These are phyloP conservation scores for Lochmaea crataegi DNA, from an alignment of 2,888 invertebrate genomes.

Conservation along the genomic window DNA sequence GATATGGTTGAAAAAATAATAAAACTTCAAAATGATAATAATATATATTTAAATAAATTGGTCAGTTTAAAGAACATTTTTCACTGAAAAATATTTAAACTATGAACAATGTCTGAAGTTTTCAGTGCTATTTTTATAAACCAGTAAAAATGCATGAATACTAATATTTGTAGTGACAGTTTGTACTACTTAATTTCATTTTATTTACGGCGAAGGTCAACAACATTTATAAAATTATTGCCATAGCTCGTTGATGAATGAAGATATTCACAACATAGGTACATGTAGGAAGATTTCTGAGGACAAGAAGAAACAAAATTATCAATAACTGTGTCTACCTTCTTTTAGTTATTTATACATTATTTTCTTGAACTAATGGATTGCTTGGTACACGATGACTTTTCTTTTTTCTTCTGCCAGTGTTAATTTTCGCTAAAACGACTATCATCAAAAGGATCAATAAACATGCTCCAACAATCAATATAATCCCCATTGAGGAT, in stretches of 20 bases:
- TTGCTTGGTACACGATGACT: background rate
- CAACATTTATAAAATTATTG: too few species aligned
- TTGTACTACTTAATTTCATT: background rate
- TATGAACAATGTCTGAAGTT: background rate
- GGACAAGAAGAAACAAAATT: background rate
- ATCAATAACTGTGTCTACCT: too few species aligned
- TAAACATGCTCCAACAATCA: slow-evolving; percentile 58
- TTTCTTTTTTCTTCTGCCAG: slow-evolving; percentile 1
- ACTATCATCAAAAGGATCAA: slow-evolving; percentile 52
- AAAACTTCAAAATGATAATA: background rate
- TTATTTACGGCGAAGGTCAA: background rate
- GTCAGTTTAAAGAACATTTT: slow-evolving; percentile 3
- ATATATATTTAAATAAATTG: background rate
- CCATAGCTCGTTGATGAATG: too few species aligned
- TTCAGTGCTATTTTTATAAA: background rate
- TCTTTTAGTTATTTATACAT: background rate
- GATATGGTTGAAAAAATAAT: background rate
- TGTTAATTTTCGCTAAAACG: slow-evolving; percentile 13
- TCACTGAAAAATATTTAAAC: background rate
- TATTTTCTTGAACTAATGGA: slow-evolving; percentile 9
- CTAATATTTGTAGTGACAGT: background rate
- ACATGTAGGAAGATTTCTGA: too few species aligned
- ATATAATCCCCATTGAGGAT: slow-evolving; percentile 57
- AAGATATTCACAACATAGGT: too few species aligned
- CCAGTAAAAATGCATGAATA: background rate